These are phyloP conservation scores for Eubasilissa regina DNA, from an alignment of 1,140 invertebrate genomes.

Conservation along the genomic window DNA sequence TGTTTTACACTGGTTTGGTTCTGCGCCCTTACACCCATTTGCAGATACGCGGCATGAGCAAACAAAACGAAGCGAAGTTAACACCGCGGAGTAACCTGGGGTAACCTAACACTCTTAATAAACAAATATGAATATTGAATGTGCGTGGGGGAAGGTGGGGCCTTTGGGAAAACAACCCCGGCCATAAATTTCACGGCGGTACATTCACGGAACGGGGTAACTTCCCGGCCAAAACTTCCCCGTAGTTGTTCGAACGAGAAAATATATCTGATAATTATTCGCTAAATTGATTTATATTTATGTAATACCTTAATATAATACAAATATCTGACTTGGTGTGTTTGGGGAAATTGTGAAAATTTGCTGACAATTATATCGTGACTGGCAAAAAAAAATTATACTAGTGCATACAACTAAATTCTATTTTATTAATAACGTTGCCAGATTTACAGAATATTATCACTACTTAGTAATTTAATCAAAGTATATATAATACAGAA, in stretches of 20 bases:
- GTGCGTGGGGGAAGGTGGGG: background rate
- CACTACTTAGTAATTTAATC: too few relatives aligned
- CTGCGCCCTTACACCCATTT: too few relatives aligned
- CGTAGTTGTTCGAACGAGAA: background rate
- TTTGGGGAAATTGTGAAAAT: background rate
- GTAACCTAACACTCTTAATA: slow-evolving; percentile 45
- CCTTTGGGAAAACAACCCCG: background rate
- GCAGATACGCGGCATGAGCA: background rate
- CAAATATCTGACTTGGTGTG: background rate
- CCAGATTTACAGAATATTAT: too few relatives aligned
- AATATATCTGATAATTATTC: background rate
- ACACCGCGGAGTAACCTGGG: background rate
- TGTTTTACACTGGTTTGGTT: too few relatives aligned
- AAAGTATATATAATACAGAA: too few relatives aligned
- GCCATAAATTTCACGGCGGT: slow-evolving; percentile 34
- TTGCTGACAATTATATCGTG: background rate
- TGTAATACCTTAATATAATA: background rate
- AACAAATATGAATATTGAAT: slow-evolving; percentile 51
- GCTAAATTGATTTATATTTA: background rate
- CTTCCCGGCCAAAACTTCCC: background rate
- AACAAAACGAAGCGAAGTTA: slow-evolving; percentile 4
- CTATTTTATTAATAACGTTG: too few relatives aligned
- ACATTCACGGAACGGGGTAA: slow-evolving; percentile 7
- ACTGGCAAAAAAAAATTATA: background rate
- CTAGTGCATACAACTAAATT: too few relatives aligned